Percentiles rank a stretch among this genome's conserved stretches.
These are phyloP conservation scores for Falco novaeseelandiae DNA, from an alignment of 2,797 vertebrate species.

Conservation along the genomic window DNA sequence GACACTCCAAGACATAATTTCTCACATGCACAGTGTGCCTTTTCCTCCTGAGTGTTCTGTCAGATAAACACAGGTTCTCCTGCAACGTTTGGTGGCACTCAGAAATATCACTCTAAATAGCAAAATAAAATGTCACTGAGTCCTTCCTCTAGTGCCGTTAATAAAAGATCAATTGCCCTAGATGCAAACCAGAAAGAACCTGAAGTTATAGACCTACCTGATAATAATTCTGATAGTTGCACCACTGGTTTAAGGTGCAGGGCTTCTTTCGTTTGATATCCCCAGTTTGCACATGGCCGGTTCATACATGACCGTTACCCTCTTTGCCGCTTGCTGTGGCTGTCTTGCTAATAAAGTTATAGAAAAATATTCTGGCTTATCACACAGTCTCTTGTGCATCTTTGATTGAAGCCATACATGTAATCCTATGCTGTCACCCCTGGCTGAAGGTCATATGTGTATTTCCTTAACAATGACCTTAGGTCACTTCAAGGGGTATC, in stretches of 20 bases:
- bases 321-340: neutral
- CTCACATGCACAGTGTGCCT: neutral
- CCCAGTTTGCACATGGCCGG: neutral
- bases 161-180: neutral
- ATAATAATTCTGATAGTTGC: neutral
- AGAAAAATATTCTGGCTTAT: neutral
- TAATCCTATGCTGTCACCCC: neutral
- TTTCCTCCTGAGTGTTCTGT: neutral
- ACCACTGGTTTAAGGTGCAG: neutral
- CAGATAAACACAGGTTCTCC: neutral
- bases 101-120: neutral
- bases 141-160: neutral
- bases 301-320: rapidly evolving
- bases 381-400: neutral
- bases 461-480: neutral
- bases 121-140: neutral
- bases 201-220: neutral
- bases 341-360: neutral
- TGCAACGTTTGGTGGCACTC: neutral
- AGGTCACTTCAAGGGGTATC: neutral
- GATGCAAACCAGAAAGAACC: neutral
- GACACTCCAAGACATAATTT: neutral
- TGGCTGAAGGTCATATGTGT: neutral
- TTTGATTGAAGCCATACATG: neutral
- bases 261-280: neutral